phyloP scores from a whole-genome alignment of 2,888 invertebrate genomes.

The Leptarthrus brevirostris region DNA sequence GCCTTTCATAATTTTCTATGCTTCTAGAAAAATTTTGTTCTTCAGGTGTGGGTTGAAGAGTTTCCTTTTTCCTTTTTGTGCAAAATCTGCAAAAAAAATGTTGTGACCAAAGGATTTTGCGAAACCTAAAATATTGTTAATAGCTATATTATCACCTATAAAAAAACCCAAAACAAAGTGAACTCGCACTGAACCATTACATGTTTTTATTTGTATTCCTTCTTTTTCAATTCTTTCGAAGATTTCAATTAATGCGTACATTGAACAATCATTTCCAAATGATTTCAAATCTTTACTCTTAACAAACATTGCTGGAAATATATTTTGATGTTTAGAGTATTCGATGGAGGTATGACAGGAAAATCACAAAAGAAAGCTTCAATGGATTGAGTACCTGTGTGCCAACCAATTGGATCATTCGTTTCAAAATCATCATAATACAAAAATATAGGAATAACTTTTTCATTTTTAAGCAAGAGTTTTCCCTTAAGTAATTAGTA shows the following conservation, averaged over 20 bases:
- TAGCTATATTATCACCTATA: too few relatives aligned
- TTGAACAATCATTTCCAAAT: slow-evolving; percentile 49
- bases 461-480: background rate
- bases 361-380: background rate
- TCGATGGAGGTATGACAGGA: slow-evolving; percentile 9
- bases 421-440: background rate
- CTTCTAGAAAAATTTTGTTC: too few relatives aligned
- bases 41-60: too few relatives aligned
- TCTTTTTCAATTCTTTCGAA: slow-evolving; percentile 28
- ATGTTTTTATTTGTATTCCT: slow-evolving; percentile 1
- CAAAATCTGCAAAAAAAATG: too few relatives aligned
- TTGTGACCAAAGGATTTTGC: too few relatives aligned
- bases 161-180: slow-evolving; percentile 35
- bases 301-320: slow-evolving; percentile 48
- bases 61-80: too few relatives aligned
- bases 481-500: slow-evolving; percentile 6
- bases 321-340: slow-evolving; percentile 23
- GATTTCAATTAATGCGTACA: slow-evolving; percentile 17
- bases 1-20: slow-evolving; percentile 51
- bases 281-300: slow-evolving; percentile 46
- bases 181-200: background rate
- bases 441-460: background rate
- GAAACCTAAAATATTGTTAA: too few relatives aligned
- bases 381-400: slow-evolving; percentile 10
- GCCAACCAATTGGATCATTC: background rate